These are phyloP conservation scores for Phylloscopus whistleri DNA, from an alignment of 2,113 vertebrate species.

Conservation along the genomic window DNA sequence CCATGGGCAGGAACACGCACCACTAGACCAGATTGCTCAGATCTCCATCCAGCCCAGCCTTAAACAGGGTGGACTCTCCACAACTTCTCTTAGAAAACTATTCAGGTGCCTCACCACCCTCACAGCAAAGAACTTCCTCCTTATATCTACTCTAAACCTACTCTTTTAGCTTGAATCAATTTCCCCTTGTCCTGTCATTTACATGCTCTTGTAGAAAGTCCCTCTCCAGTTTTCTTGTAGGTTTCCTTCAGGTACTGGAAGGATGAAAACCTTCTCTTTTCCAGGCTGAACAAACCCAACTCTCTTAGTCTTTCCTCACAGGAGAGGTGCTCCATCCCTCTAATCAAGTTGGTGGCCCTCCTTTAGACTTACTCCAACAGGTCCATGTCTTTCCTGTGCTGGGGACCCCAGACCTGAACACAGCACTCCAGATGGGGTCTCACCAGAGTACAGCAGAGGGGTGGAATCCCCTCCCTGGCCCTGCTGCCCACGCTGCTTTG, in stretches of 20 bases:
- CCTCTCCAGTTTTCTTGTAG: not conserved
- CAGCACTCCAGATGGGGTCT: not conserved
- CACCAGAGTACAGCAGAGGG: not conserved
- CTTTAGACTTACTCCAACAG: not conserved
- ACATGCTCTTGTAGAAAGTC: not conserved
- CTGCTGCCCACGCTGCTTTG: accelerated
- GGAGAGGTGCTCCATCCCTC: not conserved
- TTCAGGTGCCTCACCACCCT: not conserved
- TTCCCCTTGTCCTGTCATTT: not conserved
- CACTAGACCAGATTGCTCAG: not conserved
- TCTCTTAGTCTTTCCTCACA: not conserved
- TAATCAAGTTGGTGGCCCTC: not conserved
- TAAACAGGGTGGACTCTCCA: too few relatives aligned
- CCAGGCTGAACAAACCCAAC: not conserved
- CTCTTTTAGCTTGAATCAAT: not conserved
- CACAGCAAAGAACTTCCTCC: not conserved
- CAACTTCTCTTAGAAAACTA: not conserved
- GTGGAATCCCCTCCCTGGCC: not conserved
- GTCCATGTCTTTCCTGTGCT: not conserved
- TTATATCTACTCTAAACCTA: not conserved
- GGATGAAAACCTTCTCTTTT: not conserved
- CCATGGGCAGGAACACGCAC: not conserved
- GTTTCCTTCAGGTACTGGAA: not conserved
- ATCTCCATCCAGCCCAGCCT: not conserved
- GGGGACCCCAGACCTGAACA: accelerated